Percentiles rank a stretch among this genome's conserved stretches.
Conservation (phyloP, 2,888 invertebrate species). For the Pimpla rufipes region DNA sequence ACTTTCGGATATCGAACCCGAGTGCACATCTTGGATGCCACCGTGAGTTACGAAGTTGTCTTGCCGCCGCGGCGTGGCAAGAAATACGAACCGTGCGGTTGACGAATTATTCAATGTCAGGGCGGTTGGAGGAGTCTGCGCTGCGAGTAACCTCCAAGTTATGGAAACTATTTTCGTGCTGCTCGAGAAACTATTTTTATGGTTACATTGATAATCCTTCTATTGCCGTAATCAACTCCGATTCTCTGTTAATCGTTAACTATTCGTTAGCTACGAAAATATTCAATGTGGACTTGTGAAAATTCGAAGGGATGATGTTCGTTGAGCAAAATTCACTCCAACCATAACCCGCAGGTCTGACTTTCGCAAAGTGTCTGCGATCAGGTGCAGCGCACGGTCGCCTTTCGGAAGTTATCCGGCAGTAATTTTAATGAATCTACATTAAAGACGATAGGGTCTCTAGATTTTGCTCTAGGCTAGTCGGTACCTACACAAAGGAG, state of each 20-base stretch:
- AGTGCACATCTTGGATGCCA: constrained; percentile 19
- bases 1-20: constrained; percentile 14
- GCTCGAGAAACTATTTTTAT: too few relatives aligned
- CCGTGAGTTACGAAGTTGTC: not conserved
- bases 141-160: too few relatives aligned
- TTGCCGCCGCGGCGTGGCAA: not conserved
- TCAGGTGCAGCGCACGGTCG: not conserved
- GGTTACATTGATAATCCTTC: too few relatives aligned
- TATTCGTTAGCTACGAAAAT: too few relatives aligned
- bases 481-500: constrained; percentile 10
- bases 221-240: too few relatives aligned
- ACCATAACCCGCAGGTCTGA: not conserved
- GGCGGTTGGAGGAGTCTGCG: too few relatives aligned
- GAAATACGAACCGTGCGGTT: not conserved
- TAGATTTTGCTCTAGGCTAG: not conserved
- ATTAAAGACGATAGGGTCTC: not conserved
- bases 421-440: not conserved
- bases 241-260: too few relatives aligned
- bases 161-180: too few relatives aligned
- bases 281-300: too few relatives aligned
- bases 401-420: not conserved
- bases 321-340: not conserved
- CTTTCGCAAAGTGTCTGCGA: not conserved
- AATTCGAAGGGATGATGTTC: too few relatives aligned
- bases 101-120: not conserved